Evolutionary conservation across 2,113 vertebrate genomes (phyloP), one percentile per base, ranked within the genome.

Genomic region (Nesospiza acunhae): DNA sequence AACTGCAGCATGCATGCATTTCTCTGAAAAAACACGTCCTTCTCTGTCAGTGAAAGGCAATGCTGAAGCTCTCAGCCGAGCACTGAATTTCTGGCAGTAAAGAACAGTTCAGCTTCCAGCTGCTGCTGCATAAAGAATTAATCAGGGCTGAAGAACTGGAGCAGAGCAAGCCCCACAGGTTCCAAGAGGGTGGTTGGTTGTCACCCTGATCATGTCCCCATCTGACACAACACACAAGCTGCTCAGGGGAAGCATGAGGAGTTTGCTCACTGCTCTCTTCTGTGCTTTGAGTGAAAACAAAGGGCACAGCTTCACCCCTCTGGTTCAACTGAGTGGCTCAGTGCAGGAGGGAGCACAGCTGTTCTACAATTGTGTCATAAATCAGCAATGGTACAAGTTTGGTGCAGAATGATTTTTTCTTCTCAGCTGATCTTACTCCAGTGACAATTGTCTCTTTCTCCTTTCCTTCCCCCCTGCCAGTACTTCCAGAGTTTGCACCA

Each of bases 91-190:
- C 66, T 91, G 81, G 89, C 82, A 93, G 67, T 24, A 55, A 21
- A 28, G 39, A 91, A n/a, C 42, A 82, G 33, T 55, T 82, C 90
- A 70, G 82, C 90, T 92, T 94, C 89, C 94, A 87, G 87, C 81
- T 89, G 75, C 74, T 87, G 77, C 70, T 84, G 91, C 56, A 59
- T 19, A 70, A 79, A 80, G 59, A 82, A 91, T 87, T 84, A 93
- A 82, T 89, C 49, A 37, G 72, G 64, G 39, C 76, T 89, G 83
- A 93, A 73, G 80, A 86, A 93, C 42, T 73, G 80, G 84, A 91
- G 79, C 79, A 89, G 85, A 83, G 74, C 62, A 81, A 93, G 64
- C 41, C 42, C 47, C 60, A 78, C 53, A 75, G 81, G 37, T 73
- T 72, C 79, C 3, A 3, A 74, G 16, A 73, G 27, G 7, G 33